These are phyloP conservation scores for Rhinoraja longicauda DNA, from an alignment of 2,797 vertebrate species.

Conservation along the genomic window DNA sequence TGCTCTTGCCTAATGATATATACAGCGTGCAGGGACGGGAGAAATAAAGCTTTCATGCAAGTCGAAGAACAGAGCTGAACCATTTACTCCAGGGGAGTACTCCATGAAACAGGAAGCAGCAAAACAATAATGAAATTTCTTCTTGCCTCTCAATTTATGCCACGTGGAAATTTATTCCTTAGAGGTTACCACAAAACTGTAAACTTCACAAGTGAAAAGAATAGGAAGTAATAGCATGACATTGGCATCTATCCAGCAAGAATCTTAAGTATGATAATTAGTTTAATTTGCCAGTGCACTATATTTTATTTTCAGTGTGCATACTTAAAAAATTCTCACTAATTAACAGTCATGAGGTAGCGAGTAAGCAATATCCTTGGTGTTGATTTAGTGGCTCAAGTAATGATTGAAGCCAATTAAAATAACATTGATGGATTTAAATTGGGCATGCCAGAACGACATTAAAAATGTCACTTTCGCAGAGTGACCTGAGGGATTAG, in stretches of 20 bases:
- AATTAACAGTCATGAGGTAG: slow-evolving; percentile 16
- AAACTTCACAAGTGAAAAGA: not conserved
- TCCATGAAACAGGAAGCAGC: not conserved
- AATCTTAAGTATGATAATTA: not conserved
- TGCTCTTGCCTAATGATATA: not conserved
- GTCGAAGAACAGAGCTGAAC: not conserved
- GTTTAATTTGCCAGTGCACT: not conserved
- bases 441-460: not conserved
- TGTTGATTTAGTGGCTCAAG: not conserved
- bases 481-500: not conserved
- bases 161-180: not conserved
- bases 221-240: not conserved
- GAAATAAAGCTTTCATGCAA: not conserved
- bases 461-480: not conserved
- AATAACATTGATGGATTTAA: slow-evolving; percentile 15
- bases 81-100: not conserved
- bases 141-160: not conserved
- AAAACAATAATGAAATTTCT: not conserved
- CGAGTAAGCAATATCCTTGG: not conserved
- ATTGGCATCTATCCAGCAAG: not conserved
- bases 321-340: not conserved
- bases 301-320: not conserved
- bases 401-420: not conserved
- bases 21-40: not conserved
- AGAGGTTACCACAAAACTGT: not conserved